Percentiles rank a stretch among this genome's conserved stretches.
These are phyloP conservation scores for Labeo catla DNA, from an alignment of 2,113 vertebrate species.

Conservation along the genomic window DNA sequence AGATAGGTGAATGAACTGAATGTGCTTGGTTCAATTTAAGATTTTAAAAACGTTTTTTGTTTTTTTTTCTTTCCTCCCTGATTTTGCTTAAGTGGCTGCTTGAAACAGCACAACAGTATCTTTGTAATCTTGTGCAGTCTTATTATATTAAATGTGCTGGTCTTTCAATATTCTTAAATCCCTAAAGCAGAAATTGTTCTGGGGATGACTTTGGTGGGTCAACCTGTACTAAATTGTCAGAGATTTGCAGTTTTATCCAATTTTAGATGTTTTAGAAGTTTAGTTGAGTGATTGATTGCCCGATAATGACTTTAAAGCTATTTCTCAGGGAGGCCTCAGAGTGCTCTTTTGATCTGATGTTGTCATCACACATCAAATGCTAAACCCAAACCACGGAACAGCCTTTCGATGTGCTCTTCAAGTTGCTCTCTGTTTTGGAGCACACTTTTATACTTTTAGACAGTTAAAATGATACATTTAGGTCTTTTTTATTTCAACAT, in stretches of 20 bases:
- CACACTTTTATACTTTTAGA: too few relatives aligned
- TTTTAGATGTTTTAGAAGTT: neutral
- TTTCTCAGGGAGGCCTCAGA: neutral
- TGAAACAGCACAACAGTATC: neutral
- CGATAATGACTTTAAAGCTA: neutral
- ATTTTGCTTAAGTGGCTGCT: neutral
- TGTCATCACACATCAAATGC: neutral
- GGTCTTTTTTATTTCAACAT: too few relatives aligned
- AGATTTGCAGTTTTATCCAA: neutral
- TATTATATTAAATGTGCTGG: too few relatives aligned
- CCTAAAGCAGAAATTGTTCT: too few relatives aligned
- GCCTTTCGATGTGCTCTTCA: neutral
- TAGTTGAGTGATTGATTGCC: neutral
- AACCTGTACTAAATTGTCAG: too few relatives aligned
- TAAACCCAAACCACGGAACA: neutral
- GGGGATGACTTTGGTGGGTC: too few relatives aligned
- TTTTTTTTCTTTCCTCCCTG: neutral
- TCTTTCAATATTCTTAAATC: too few relatives aligned
- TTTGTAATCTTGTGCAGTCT: neutral
- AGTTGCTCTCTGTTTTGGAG: too few relatives aligned
- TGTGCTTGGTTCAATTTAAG: too few relatives aligned
- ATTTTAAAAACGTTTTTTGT: neutral
- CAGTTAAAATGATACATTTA: too few relatives aligned
- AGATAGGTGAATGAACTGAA: neutral
- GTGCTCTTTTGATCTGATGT: neutral